These are phyloP conservation scores for Benthosema pterotum DNA, from an alignment of 2,797 vertebrate genomes.

Conservation along the genomic window DNA sequence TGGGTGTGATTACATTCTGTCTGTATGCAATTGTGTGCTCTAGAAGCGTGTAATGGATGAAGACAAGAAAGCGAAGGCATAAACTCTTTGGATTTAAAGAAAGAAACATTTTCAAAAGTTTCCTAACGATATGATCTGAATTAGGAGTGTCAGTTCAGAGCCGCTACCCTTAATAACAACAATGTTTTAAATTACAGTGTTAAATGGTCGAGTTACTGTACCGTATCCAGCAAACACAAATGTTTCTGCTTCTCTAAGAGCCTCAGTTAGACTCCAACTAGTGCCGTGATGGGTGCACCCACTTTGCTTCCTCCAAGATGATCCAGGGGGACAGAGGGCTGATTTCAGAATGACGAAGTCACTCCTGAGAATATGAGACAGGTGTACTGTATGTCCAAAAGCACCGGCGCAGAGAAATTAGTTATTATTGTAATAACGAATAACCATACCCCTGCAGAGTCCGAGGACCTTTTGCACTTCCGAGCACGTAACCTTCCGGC, in stretches of 20 bases:
- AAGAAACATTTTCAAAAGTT: neutral
- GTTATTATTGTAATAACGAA: no score
- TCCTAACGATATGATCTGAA: constrained; percentile 21
- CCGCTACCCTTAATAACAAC: constrained; percentile 33
- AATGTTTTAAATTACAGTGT: constrained; percentile 32
- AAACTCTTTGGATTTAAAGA: no score
- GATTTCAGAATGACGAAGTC: constrained; percentile 20
- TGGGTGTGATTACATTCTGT: no score
- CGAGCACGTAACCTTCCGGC: constrained; percentile 29
- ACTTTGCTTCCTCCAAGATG: constrained; percentile 15
- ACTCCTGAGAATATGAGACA: constrained; percentile 42
- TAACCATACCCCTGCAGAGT: constrained; percentile 5
- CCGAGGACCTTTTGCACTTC: constrained; percentile 21
- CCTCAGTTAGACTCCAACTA: constrained; percentile 2
- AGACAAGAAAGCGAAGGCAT: no score
- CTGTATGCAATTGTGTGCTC: no score
- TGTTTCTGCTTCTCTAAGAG: constrained; percentile 15
- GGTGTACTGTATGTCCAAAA: constrained; percentile 18
- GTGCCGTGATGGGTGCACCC: neutral
- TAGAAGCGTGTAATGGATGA: no score
- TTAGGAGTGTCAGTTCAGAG: constrained; percentile 22
- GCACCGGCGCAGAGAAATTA: no score
- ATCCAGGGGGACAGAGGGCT: constrained; percentile 2
- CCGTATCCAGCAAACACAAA: constrained; percentile 29
- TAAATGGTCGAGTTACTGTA: constrained; percentile 10